phyloP scores from a whole-genome alignment of 2,113 vertebrate species.

The Heptranchias perlo region DNA sequence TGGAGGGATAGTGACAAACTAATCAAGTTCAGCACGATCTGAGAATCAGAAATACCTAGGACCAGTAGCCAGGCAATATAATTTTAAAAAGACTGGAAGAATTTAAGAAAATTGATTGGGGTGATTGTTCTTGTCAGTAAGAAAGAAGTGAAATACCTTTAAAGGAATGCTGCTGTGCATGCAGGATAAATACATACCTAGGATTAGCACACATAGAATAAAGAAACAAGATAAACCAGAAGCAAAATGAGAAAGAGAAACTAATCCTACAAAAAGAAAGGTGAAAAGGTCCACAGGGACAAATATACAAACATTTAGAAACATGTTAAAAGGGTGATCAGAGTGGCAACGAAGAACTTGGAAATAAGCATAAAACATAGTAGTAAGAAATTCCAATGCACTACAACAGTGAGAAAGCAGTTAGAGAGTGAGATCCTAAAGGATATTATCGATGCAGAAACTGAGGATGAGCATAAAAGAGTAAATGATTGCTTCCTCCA shows the following conservation, averaged over 20 bases:
- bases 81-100: not conserved
- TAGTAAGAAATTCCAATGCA: not conserved
- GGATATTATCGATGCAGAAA: not conserved
- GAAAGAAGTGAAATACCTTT: not conserved
- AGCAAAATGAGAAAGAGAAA: not conserved
- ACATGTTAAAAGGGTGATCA: not conserved
- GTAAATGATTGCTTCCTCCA: not conserved
- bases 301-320: not conserved
- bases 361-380: not conserved
- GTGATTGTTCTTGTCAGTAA: too few relatives aligned
- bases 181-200: not conserved
- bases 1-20: not conserved
- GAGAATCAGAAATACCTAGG: not conserved
- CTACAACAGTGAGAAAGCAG: not conserved
- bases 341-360: not conserved
- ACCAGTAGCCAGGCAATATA: not conserved
- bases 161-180: not conserved
- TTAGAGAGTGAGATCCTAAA: not conserved
- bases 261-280: not conserved
- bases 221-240: not conserved
- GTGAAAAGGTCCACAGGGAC: not conserved
- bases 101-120: not conserved
- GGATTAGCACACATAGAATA: not conserved
- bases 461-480: not conserved
- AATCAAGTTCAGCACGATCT: not conserved